Evolutionary conservation across 2,888 invertebrate species (phyloP), one percentile per base, ranked within the genome.

Genomic region (Deilephila porcellus): DNA sequence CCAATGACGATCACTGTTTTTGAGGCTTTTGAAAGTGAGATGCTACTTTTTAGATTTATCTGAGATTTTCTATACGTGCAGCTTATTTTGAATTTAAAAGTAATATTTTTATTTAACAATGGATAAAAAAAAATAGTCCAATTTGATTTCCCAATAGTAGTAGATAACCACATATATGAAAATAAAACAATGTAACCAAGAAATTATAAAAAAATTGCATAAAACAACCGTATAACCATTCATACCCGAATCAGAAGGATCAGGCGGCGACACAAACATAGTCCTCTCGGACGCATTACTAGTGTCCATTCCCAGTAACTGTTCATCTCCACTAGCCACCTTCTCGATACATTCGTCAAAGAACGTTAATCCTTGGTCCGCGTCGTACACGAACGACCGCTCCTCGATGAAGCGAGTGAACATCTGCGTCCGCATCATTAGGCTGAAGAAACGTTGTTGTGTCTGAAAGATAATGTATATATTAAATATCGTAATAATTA

Each of bases 391-490:
- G 92, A 99, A 99, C 80, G 99, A 99, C 29, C 99, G 96, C 90
- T 99, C 99, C 91, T 99, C 99, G 78, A 99, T 99, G 91, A 99
- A 99, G 72, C 99, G 97, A 79, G 98, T 98, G 93, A 99, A 99
- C 97, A 98, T 98, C 93, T 99, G 99, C 0, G 99, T 99, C 83
- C 97, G 97, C 96, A 98, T 97, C 87, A 99, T 94, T 80, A 98
- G 95, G 53, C 96, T 96, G 93, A 97, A 99, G 95, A 99, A 99
- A 87, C 98, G 97, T 73, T 97, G 97, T 84, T 98, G 96, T 29
- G 97, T 95, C 96, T 96, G 87, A 2, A 82, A 86, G 25, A 56
- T 53, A 5, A 5, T 56, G 0, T 19, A 5, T n/a, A 6, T 56
- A 45, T 45, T 45, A 14, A 14, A 0, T 11, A 56, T 56, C 56